These are phyloP conservation scores for Grammomys surdaster DNA, from an alignment of 2,113 vertebrate species.

Conservation along the genomic window DNA sequence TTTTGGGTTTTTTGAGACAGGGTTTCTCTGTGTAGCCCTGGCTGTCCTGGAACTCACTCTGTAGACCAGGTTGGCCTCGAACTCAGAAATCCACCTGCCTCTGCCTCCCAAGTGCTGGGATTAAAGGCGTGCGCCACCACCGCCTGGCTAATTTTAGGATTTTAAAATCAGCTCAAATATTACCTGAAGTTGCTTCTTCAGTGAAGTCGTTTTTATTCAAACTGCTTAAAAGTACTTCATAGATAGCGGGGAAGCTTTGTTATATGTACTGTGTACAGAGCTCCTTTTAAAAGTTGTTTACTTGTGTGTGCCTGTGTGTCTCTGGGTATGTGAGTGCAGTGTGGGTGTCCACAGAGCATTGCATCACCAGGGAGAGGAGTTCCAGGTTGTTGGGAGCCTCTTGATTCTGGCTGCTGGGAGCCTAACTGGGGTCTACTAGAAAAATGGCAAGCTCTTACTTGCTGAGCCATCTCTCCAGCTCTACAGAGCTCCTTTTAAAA, in stretches of 20 bases:
- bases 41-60: too few species aligned
- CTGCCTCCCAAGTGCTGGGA: too few species aligned
- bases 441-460: not conserved
- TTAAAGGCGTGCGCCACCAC: too few species aligned
- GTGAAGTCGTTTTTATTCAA: not conserved
- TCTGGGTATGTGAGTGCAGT: not conserved
- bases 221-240: not conserved
- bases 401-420: not conserved
- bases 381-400: not conserved
- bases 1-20: too few species aligned
- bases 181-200: not conserved
- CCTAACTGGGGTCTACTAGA: not conserved
- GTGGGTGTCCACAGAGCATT: not conserved
- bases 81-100: too few species aligned
- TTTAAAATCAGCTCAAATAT: not conserved
- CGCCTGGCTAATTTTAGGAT: not conserved
- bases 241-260: not conserved
- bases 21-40: too few species aligned
- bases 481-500: not conserved
- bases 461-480: not conserved
- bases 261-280: not conserved
- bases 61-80: too few species aligned
- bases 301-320: not conserved
- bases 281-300: not conserved
- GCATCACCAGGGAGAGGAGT: not conserved